Percentiles rank a stretch among this genome's conserved stretches.
phyloP scores from a whole-genome alignment of 1,140 invertebrate species.

The Pollicipes pollicipes region DNA sequence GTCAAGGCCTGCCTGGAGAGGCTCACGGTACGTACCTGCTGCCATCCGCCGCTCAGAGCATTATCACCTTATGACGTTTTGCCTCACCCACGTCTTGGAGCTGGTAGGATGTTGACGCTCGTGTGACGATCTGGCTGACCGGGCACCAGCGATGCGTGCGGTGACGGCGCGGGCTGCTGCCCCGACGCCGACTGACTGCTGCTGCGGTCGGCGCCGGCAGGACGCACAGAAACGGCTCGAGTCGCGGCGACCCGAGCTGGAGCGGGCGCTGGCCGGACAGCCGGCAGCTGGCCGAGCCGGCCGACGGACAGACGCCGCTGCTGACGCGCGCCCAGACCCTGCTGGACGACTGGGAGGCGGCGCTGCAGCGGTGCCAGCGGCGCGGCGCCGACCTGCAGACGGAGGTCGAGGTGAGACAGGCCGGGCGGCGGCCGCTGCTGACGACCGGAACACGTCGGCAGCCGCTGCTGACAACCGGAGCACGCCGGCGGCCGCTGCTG shows the following conservation, averaged over 20 bases:
- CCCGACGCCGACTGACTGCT: too few relatives aligned
- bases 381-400: slow-evolving; percentile 40
- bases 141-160: too few relatives aligned
- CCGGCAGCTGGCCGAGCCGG: not conserved
- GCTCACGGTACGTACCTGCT: slow-evolving; percentile 36
- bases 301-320: slow-evolving; percentile 37
- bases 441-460: not conserved
- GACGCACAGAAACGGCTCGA: not conserved
- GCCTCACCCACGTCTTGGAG: too few relatives aligned
- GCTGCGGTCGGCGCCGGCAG: not conserved
- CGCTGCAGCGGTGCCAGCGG: slow-evolving; percentile 38
- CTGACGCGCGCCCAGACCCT: slow-evolving; percentile 41
- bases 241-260: not conserved
- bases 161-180: too few relatives aligned
- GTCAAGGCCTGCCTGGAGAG: slow-evolving; percentile 77
- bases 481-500: too few relatives aligned
- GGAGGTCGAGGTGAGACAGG: slow-evolving; percentile 14
- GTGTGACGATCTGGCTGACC: too few relatives aligned
- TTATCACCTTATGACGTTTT: too few relatives aligned
- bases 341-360: slow-evolving; percentile 41
- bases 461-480: too few relatives aligned
- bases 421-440: too few relatives aligned
- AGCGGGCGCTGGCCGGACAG: not conserved
- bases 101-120: too few relatives aligned
- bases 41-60: too few relatives aligned